Evolutionary conservation across 1,140 invertebrate genomes (phyloP), one percentile per base, ranked within the genome.

Genomic region (Drosophila punjabiensis): DNA sequence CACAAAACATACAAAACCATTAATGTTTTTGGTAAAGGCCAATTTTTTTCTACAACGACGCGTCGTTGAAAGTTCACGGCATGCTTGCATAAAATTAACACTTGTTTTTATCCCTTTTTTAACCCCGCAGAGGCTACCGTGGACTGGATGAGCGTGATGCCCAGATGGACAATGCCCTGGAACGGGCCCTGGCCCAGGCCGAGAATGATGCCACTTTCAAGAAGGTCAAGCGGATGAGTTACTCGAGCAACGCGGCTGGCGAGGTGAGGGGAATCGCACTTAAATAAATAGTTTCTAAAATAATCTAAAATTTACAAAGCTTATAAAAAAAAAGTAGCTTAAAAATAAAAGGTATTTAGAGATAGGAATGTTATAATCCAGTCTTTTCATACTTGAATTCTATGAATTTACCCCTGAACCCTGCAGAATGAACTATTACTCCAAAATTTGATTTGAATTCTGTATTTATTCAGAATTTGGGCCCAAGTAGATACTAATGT

Each of bases 141-240:
- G 92, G 89, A 6, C 20, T 93, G 8, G 84, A 92, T 48, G 92
- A 93, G 58, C 91, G 82, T 9, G 84, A 66, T 76, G 79, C 94
- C 60, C 94, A 95, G 76, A 89, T 95, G 59, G 94, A 94, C 66
- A 92, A 93, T 10, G 94, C 94, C 43, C 79, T 96, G 39, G 95
- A 96, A 73, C 94, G 95, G 58, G 96, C 95, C 0, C 93, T 96
- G 1, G 94, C 94, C 61, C 95, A 96, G 92, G 95, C 95, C 0
- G 93, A 96, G 4, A 94, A 96, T 67, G 96, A 96, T 78, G 94
- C 95, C 28, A 96, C 95, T 3, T 96, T 96, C 74, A 93, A 95
- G 48, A 96, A 96, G 93, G 95, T 96, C 18, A 95, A 96, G 82
- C 93, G 95, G 52, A 94, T 95, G 89, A 96, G 96, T 79, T 96